A percentile compares a stretch with the other conserved stretches of the same genome.
Evolutionary conservation across 2,888 invertebrate genomes (phyloP).

Genomic region (Arrhopalites spinosus): DNA sequence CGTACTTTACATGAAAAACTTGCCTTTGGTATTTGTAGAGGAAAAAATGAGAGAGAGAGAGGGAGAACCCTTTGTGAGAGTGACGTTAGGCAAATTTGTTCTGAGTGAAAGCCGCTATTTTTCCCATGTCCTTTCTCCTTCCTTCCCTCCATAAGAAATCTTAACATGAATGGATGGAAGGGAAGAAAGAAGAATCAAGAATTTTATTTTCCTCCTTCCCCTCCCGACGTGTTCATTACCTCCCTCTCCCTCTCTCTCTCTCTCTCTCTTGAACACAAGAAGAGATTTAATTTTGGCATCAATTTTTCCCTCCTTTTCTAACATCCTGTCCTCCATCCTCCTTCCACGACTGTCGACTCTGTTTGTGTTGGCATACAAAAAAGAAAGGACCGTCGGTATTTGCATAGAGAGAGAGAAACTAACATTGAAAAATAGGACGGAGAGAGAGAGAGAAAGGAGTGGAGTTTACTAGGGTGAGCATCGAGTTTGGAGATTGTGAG

Average conservation of each 20-base stretch:
- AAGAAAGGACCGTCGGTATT: not conserved
- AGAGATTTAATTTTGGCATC: constrained; percentile 30
- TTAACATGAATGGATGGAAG: not conserved
- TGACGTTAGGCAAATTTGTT: not conserved
- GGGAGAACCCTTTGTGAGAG: not conserved
- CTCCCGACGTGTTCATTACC: constrained; percentile 16
- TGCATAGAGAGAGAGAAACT: not conserved
- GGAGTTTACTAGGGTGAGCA: not conserved
- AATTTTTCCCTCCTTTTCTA: not conserved
- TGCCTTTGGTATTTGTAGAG: not conserved
- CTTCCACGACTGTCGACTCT: not conserved
- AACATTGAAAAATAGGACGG: not conserved
- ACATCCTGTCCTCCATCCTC: not conserved
- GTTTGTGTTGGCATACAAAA: not conserved
- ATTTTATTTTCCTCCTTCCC: constrained; percentile 10
- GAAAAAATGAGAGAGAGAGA: not conserved
- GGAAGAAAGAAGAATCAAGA: not conserved
- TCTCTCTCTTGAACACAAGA: not conserved
- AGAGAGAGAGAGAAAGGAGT: not conserved
- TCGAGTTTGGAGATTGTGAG: not conserved
- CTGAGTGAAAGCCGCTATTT: too few species aligned
- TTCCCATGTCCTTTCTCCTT: too few species aligned
- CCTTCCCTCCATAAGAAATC: too few species aligned
- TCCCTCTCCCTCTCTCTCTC: not conserved
- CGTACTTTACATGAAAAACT: too few species aligned